These are phyloP conservation scores for Bradynema listronoti DNA, from an alignment of 1,140 invertebrate genomes.

Conservation along the genomic window DNA sequence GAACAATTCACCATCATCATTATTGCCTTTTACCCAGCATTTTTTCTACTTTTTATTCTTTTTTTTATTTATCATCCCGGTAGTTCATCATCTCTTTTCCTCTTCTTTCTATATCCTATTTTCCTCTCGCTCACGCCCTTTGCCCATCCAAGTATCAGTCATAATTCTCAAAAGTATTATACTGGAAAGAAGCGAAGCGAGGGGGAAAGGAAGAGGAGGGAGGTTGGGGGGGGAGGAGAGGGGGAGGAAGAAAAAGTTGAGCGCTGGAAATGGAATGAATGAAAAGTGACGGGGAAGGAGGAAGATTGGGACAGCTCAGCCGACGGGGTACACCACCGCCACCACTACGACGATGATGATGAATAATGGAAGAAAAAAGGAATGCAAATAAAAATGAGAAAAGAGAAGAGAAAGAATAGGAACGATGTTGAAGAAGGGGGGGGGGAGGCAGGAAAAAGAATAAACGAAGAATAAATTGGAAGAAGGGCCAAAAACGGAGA, in stretches of 20 bases:
- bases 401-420: no score
- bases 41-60: constrained; percentile 3
- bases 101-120: neutral
- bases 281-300: no score
- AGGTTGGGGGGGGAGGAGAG: neutral
- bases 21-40: no score
- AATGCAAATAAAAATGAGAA: no score
- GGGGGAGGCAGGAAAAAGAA: neutral
- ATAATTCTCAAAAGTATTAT: neutral
- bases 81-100: neutral
- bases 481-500: neutral
- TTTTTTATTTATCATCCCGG: constrained; percentile 1
- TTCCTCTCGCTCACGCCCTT: neutral
- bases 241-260: neutral
- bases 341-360: no score
- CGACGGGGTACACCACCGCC: no score
- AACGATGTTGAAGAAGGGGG: neutral
- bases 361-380: no score
- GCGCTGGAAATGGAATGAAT: no score
- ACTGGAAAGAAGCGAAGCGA: neutral
- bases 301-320: no score
- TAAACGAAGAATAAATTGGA: neutral
- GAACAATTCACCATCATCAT: no score
- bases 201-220: neutral
- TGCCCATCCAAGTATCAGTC: neutral